Base-by-base conservation (phyloP, 2,113 vertebrate genomes). In the Mormoops blainvillei region DNA sequence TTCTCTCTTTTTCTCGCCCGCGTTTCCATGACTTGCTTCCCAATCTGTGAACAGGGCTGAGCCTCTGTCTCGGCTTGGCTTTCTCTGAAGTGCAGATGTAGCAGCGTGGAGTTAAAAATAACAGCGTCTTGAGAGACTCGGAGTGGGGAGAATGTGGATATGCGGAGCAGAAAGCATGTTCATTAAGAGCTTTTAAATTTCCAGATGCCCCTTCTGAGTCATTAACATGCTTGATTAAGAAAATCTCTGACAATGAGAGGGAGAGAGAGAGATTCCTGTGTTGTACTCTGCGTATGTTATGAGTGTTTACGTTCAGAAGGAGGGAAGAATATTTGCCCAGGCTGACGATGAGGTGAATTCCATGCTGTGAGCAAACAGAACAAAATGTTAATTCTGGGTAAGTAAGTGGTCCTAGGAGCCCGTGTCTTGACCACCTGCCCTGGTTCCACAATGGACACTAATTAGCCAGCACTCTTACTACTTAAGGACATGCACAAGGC, bases 51-150 rank as follows among this genome's bases (percentile, higher is more conserved):
- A 48, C 10, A 83, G 36, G 71, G 80, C 74, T 94, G 86, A 0
- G 7, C 78, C 89, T 93, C 88, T n/a, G 1, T 70, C 74, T 58
- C 96, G 15, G 41, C 83, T 56, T 70, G 78, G 83, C 86, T 93
- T 76, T 92, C 94, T 96, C 83, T 94, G 65, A 96, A 77, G 85
- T 78, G 77, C 86, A 96, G 80, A 94, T 93, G 81, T 78, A 95
- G 83, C 86, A 52, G 16, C 6, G 38, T 50, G 54, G 65, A 96
- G 94, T 89, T 98, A 95, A 98, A 98, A 98, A 96, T 97, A 97
- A 94, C 43, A 6, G 11, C 1, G 19, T 68, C 96, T 96, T 89
- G 87, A 84, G 83, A 94, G 92, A 90, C 45, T 10, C 24, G 70
- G 76, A 76, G 54, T 56, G 63, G 41, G 43, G 19, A 22, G 67